Evolutionary conservation across 2,797 vertebrate genomes (phyloP).

Genomic region (Eulemur mongoz): DNA sequence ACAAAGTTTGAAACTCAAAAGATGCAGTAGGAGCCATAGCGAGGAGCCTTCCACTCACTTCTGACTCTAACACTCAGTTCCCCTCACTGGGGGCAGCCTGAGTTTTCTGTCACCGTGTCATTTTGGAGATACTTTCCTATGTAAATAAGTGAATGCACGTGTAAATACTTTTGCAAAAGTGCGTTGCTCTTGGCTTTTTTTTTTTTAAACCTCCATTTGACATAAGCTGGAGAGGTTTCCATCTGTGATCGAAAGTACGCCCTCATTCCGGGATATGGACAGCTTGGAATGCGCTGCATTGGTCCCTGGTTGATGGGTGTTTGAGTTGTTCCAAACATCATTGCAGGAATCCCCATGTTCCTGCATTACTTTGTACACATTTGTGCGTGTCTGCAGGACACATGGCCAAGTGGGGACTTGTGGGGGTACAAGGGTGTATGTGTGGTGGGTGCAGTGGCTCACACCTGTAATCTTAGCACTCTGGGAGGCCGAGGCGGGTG

Average conservation of each 20-base stretch:
- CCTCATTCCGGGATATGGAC: accelerated
- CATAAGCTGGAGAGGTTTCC: neutral
- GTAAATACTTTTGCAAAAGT: neutral
- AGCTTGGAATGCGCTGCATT: neutral
- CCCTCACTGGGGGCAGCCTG: neutral
- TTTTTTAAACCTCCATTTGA: neutral
- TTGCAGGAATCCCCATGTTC: accelerated
- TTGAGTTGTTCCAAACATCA: neutral
- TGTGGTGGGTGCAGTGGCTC: neutral
- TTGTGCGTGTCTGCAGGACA: accelerated
- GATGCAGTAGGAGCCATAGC: neutral
- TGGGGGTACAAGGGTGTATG: neutral
- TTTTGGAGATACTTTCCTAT: neutral
- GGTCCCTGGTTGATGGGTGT: neutral
- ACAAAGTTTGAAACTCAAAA: neutral
- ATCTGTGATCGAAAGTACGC: accelerated
- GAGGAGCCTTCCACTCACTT: neutral
- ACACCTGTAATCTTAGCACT: no score
- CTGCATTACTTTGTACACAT: accelerated
- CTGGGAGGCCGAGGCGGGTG: no score
- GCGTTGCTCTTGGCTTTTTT: neutral
- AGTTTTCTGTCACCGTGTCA: neutral
- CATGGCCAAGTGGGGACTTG: accelerated
- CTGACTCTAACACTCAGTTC: accelerated
- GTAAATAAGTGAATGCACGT: accelerated